Base-by-base conservation (phyloP, 2,888 invertebrate genomes). In the Hermodice carunculata region DNA sequence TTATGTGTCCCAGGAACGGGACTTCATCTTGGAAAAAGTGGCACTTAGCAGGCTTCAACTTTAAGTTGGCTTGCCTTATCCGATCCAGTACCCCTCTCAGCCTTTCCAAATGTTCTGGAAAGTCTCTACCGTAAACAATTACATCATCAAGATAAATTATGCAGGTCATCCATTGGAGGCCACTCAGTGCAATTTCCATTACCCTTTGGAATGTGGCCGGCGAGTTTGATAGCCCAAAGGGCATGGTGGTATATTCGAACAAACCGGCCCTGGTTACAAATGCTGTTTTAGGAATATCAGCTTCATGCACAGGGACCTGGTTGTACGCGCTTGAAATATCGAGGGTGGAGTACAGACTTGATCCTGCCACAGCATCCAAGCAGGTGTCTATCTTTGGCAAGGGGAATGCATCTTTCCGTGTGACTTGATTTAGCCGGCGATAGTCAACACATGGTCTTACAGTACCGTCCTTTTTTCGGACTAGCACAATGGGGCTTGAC, bases 381-480 rank as follows among this genome's bases (percentile, higher is more conserved):
- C 43, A 42, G 31, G 53, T 51, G 4, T 24, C n/a, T 54, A 71
- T 66, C 22, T 56, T n/a, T 24, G 72, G 70, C 11, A 73, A 28
- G 1, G 70, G 73, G 17, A 61, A 63, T 0, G 42, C 37, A 8
- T 68, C 67, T 63, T 24, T 26, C 29, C 52, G 44, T 0, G 64
- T 53, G n/a, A 63, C 40, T 24, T 1, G 4, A 42, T 75, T 76
- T 14, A 76, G 46, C 22, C 44, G 22, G 1, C 69, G 24, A 32
- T 56, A 76, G 53, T 75, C 72, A 1, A 67, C 52, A 52, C 73
- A 73, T 11, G 71, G 34, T 28, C 73, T 34, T 28, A 43, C 40
- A 22, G 44, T 60, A 11, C 73, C 69, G 22, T 70, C 29, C 19
- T 52, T 52, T 6, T 32, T 29, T 34, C 34, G 4, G 3, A 52